A percentile compares a stretch with the other conserved stretches of the same genome.
Conservation (phyloP, 2,888 invertebrate species). For the Sinelater perroti region DNA sequence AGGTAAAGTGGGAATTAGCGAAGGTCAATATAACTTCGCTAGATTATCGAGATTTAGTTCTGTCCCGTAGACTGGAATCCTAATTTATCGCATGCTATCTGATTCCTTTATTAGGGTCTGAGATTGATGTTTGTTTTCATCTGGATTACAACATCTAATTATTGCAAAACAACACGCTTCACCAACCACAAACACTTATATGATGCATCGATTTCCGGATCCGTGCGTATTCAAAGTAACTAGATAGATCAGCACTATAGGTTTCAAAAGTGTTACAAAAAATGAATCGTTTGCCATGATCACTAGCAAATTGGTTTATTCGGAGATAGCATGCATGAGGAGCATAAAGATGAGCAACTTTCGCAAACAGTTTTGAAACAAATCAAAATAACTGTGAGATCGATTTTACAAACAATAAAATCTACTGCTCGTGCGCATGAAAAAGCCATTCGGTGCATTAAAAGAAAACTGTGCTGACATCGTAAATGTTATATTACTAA, state of each 20-base stretch:
- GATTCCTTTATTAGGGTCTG: slow-evolving; percentile 43
- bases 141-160: slow-evolving; percentile 30
- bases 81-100: slow-evolving; percentile 50
- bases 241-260: no score
- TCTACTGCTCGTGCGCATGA: not conserved
- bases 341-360: not conserved
- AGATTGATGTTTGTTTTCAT: slow-evolving; percentile 43
- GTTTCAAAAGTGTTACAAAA: no score
- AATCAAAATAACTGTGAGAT: slow-evolving; percentile 7
- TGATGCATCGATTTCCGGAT: slow-evolving; percentile 10
- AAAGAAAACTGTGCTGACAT: slow-evolving; percentile 1
- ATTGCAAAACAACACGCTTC: slow-evolving; percentile 21
- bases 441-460: slow-evolving; percentile 4
- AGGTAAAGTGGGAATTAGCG: slow-evolving; percentile 47
- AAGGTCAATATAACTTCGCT: slow-evolving; percentile 55
- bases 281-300: no score
- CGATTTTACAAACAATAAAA: slow-evolving; percentile 12
- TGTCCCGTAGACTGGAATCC: slow-evolving; percentile 51
- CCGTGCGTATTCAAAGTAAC: no score
- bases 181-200: slow-evolving; percentile 8
- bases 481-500: not conserved
- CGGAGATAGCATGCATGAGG: not conserved
- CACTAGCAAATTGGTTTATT: slow-evolving; percentile 4
- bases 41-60: slow-evolving; percentile 54
- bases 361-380: slow-evolving; percentile 7